Evolutionary conservation across 2,888 invertebrate genomes (phyloP), one percentile per base, ranked within the genome.

Genomic region (Hirudinaria manillensis): DNA sequence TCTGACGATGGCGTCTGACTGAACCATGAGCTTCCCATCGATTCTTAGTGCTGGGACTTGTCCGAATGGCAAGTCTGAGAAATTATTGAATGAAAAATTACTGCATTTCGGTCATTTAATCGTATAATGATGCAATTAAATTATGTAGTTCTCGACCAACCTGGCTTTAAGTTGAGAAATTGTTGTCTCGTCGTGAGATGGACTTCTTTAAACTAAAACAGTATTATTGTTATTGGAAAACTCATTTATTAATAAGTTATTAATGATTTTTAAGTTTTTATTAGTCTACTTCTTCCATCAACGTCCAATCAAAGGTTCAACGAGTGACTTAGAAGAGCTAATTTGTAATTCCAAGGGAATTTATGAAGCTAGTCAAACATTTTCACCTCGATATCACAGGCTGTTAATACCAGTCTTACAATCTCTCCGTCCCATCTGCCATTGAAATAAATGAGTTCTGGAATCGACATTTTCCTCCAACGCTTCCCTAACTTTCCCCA

Each of bases 401-500:
- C 76, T 32, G 76, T 51, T 34, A 76, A 55, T 3, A 66, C 24
- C 7, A 76, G 6, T 67, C 76, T 61, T 21, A 73, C 29, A 24
- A 76, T 51, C 36, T 76, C 76, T 7, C 24, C 76, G 13, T n/a
- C 24, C 21, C 76, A 72, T 51, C 76, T 72, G 29, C 76, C 76
- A 51, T 76, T 67, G 66, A 76, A 76, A 53, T 76, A 76, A 27
- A 45, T 13, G 1, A 76, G 27, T 24, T 76, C 75, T n/a, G 51
- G 29, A 16, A 34, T 4, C 21, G 73, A 21, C 75, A 75, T 75
- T 51, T 24, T 71, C 45, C 6, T 45, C 16, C 16, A 38, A n/a
- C n/a, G 13, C 45, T 45, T 45, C 1, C 3, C 45, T 45, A 7
- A 45, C 45, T 45, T 45, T 45, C 16, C 45, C 45, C 13, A 45